phyloP scores from a whole-genome alignment of 2,797 vertebrate genomes.

The Pangasius sanitwongsei region DNA sequence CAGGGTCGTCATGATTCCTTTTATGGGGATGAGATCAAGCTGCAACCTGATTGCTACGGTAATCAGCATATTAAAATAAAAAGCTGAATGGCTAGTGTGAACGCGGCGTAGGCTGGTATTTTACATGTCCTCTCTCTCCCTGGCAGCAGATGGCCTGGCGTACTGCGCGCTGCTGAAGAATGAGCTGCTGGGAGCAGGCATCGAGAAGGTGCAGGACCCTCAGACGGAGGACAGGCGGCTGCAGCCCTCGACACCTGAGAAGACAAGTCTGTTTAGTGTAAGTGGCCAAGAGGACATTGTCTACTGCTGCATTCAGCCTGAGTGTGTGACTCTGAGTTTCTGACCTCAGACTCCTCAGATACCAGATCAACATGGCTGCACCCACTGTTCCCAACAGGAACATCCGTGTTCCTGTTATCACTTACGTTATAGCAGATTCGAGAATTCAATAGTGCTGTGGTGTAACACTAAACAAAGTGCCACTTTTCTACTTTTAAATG shows the following conservation, averaged over 20 bases:
- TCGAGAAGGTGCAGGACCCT: conserved; percentile 96
- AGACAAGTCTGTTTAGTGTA: conserved; percentile 95
- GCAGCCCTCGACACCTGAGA: conserved; percentile 91
- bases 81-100: neutral
- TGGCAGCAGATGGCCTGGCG: conserved; percentile 85
- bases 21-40: neutral
- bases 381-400: too few relatives aligned
- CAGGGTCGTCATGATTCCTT: conserved; percentile 6
- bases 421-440: neutral
- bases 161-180: conserved; percentile 97
- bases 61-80: neutral
- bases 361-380: neutral
- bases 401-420: neutral
- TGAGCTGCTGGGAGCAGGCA: conserved; percentile 92
- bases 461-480: neutral
- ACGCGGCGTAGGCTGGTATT: neutral
- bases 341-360: neutral
- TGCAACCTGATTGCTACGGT: neutral
- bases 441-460: neutral
- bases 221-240: conserved; percentile 94
- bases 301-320: neutral
- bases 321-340: neutral
- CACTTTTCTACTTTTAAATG: too few relatives aligned
- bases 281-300: conserved; percentile 45
- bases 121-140: conserved; percentile 52